Base-by-base conservation (phyloP, 1,140 invertebrate genomes). In the Hyles euphorbiae region DNA sequence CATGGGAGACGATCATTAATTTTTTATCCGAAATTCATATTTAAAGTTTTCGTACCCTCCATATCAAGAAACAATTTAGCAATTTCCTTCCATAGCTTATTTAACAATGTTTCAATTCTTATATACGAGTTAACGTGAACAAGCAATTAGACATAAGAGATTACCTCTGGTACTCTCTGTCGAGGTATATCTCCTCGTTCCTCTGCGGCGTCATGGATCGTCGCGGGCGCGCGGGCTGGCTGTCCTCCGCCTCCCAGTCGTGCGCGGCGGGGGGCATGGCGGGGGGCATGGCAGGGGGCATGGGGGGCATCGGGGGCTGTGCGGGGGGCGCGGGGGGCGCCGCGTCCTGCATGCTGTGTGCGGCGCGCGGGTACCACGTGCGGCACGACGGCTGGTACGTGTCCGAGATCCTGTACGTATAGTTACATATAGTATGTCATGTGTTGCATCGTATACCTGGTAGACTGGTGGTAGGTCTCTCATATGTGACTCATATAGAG, bases 211-310 rank as follows among this genome's bases (percentile, higher is more conserved):
- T 77, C 3, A 47, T 57, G 5, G 69, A 61, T 11, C 60, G 8
- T n/a, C n/a, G 43, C 3, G 32, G 22, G 32, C 34, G n/a, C 56
- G 66, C 56, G 1, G 40, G 60, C 59, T 77, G 74, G 34, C 64
- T 73, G 53, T 82, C 80, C 9, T 82, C 81, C 2, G 68, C 74
- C 60, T 85, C 82, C 82, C 82, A 81, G 51, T 85, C 82, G 34
- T 56, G 44, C 10, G 50, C 67, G 34, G 72, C 61, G 0, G 72
- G 50, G 1, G 66, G 70, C 33, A 58, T 32, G 9, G 57, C 6
- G 5, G 53, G 7, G 5, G 70, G 49, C 0, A 46, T 70, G 43
- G 71, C 61, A 1, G 72, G 53, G 0, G 66, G 68, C 34, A 57
- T 32, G 8, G 57, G 11, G 4, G 53, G 9, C 7, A 72, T 49